These are phyloP conservation scores for Sphecodes monilicornis DNA, from an alignment of 2,888 invertebrate species.

Conservation along the genomic window DNA sequence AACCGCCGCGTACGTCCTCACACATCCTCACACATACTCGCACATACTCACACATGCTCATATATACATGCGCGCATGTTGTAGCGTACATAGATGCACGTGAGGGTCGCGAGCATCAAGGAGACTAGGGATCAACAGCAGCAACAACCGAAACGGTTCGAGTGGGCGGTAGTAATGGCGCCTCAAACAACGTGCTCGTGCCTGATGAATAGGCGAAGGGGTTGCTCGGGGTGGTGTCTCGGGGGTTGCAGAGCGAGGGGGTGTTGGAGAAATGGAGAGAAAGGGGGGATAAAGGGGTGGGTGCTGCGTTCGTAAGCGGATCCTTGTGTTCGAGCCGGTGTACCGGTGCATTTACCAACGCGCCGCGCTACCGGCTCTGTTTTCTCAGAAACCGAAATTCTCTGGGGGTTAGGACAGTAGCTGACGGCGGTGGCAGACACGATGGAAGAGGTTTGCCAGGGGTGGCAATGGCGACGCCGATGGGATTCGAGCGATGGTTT, in stretches of 20 bases:
- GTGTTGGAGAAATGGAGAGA: background rate
- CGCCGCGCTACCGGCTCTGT: constrained; percentile 48
- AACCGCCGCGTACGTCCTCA: background rate
- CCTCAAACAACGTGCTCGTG: constrained; percentile 64
- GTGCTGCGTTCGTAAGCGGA: constrained; percentile 21
- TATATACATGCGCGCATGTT: background rate
- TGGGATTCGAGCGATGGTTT: background rate
- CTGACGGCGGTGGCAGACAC: background rate
- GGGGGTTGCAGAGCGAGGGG: background rate
- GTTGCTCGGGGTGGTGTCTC: background rate
- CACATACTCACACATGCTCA: too few relatives aligned
- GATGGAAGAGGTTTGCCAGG: background rate
- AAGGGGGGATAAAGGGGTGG: background rate
- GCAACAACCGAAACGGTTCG: constrained; percentile 54
- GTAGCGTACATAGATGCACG: background rate
- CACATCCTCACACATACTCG: background rate
- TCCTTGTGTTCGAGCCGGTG: constrained; percentile 38
- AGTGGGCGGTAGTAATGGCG: constrained; percentile 61
- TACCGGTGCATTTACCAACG: constrained; percentile 47
- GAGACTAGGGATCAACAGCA: constrained; percentile 49
- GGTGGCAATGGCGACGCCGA: background rate
- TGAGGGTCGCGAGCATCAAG: constrained; percentile 3
- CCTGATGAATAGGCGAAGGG: constrained; percentile 59
- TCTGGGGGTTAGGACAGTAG: constrained; percentile 34
- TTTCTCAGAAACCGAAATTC: constrained; percentile 70